These are phyloP conservation scores for Limnephilus marmoratus DNA, from an alignment of 2,888 invertebrate species.

Conservation along the genomic window DNA sequence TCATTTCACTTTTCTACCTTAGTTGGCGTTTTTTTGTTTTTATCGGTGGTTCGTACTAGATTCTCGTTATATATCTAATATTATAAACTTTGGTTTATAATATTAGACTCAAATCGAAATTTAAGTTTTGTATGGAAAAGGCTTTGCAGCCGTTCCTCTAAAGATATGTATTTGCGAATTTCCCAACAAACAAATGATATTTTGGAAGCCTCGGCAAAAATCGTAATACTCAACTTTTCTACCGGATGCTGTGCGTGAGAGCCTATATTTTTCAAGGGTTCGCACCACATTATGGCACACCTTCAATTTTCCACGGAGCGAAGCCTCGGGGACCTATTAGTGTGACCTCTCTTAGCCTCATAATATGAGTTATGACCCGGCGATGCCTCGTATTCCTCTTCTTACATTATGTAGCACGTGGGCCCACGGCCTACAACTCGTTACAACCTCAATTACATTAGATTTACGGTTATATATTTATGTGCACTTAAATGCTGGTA, in stretches of 20 bases:
- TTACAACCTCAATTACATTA: slow-evolving; percentile 9
- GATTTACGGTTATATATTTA: slow-evolving; percentile 27
- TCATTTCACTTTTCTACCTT: too few species aligned
- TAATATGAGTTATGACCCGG: slow-evolving; percentile 47
- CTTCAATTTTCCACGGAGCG: slow-evolving; percentile 31
- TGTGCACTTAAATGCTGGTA: neutral
- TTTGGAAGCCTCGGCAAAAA: neutral
- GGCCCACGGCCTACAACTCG: neutral
- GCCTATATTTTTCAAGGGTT: slow-evolving; percentile 33
- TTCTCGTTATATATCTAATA: too few species aligned
- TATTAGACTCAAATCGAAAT: too few species aligned
- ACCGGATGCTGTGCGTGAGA: neutral
- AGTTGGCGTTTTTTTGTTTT: too few species aligned
- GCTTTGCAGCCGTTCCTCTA: too few species aligned
- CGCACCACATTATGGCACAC: slow-evolving; percentile 11
- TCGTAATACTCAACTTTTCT: neutral
- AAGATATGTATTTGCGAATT: too few species aligned
- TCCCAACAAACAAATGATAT: neutral
- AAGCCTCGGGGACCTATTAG: slow-evolving; percentile 54
- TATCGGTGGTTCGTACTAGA: too few species aligned
- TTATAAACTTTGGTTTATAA: too few species aligned
- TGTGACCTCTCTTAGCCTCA: slow-evolving; percentile 45
- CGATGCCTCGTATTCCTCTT: slow-evolving; percentile 38
- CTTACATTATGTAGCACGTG: slow-evolving; percentile 14
- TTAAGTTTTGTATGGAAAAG: too few species aligned